Base-by-base conservation (phyloP, 2,797 vertebrate species). In the Parambassis ranga region DNA sequence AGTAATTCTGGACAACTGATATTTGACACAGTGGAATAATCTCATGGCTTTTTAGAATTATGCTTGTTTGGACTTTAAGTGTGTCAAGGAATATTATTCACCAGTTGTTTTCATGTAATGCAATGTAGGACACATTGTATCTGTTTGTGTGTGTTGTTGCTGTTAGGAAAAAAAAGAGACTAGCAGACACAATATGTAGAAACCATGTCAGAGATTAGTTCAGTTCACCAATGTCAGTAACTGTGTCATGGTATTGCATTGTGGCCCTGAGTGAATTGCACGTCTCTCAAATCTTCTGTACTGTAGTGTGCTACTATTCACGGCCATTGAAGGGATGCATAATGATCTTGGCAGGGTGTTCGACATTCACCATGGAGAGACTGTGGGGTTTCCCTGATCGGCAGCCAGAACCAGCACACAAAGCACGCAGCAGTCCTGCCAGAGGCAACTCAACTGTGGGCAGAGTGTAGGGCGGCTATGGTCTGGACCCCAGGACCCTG, bases 351-450 rank as follows among this genome's bases (percentile, higher is more conserved):
- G 86, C 87, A 85, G 73, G 64, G 65, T 26, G 60, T 72, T 86
- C 70, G 27, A 77, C 77, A 86, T 89, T 89, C 87, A 87, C 88
- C 85, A 87, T 83, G 86, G 89, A 87, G 87, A 90, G 83, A 87
- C 89, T 91, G 84, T 88, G 90, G 90, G 90, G 89, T 91, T 91
- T 90, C 87, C 90, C 90, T 91, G 86, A 87, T 79, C 74, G 30
- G 62, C 61, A 32, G 87, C 89, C 90, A 91, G 89, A 88, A 91
- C 81, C 85, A 91, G 87, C 85, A 86, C 88, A 90, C 86, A 90
- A 90, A 90, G 89, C 90, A 91, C 33, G 87, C 86, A 90, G 79
- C 56, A 63, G 84, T 66, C 65, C 75, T 89, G 89, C 88, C 89
- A 90, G 88, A 88, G 89, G 87, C 88, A 86, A 89, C 89, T 89